Evolutionary conservation across 2,113 vertebrate genomes (phyloP).

Genomic region (Dicerorhinus sumatrensis): DNA sequence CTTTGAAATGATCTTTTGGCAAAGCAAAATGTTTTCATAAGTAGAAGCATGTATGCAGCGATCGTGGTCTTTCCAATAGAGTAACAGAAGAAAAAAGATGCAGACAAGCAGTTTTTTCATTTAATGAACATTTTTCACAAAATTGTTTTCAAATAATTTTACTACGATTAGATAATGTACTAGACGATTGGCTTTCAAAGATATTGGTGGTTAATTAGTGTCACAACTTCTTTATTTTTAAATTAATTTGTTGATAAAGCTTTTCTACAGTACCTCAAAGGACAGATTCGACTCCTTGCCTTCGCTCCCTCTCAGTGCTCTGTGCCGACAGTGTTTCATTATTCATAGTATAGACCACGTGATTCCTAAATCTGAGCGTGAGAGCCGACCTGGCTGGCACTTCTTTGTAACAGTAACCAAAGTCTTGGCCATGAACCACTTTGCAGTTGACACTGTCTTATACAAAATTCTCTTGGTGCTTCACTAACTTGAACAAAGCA

Average conservation of each 20-base stretch:
- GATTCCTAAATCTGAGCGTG: neutral
- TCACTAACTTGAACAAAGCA: neutral
- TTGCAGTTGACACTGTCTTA: rapidly evolving
- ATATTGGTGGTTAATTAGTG: neutral
- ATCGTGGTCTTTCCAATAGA: neutral
- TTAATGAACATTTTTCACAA: neutral
- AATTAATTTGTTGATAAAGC: neutral
- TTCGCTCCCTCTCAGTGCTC: rapidly evolving
- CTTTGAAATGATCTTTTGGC: neutral
- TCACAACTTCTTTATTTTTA: neutral
- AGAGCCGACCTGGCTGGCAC: neutral
- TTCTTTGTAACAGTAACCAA: neutral
- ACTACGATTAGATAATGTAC: neutral
- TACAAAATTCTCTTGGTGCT: neutral
- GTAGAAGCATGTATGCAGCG: neutral
- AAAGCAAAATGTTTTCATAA: neutral
- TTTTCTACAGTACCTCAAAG: neutral
- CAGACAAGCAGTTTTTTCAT: neutral
- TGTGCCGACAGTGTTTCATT: rapidly evolving
- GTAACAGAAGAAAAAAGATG: neutral
- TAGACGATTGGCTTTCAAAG: neutral
- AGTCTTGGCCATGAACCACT: too few species aligned
- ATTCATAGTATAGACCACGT: neutral
- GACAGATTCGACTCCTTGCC: neutral
- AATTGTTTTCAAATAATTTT: neutral